A percentile compares a stretch with the other conserved stretches of the same genome.
phyloP scores from a whole-genome alignment of 2,113 vertebrate genomes.

The Sterrhoptilus dennistouni region DNA sequence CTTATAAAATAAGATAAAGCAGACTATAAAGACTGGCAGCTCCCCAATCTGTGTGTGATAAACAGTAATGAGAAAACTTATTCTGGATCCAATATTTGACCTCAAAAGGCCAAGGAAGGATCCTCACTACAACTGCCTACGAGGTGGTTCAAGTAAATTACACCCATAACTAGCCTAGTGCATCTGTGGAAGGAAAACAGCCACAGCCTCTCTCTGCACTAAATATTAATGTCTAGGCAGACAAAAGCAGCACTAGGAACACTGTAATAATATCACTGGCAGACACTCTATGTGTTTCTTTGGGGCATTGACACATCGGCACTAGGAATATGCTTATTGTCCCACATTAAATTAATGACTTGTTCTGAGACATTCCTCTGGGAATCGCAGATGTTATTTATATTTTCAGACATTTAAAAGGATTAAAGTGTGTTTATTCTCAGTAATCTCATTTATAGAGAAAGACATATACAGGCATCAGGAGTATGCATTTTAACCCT shows the following conservation, averaged over 20 bases:
- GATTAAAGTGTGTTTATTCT: slow-evolving; percentile 58
- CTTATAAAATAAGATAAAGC: background rate
- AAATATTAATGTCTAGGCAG: slow-evolving; percentile 48
- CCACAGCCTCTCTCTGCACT: background rate
- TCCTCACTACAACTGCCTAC: background rate
- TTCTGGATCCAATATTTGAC: background rate
- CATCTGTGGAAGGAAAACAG: background rate
- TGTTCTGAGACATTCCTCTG: background rate
- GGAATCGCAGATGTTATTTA: slow-evolving; percentile 40
- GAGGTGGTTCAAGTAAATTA: background rate
- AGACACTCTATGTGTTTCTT: background rate
- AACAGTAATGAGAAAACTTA: background rate
- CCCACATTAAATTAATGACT: slow-evolving; percentile 49
- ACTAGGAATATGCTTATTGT: background rate
- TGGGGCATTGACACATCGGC: background rate
- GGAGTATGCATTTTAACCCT: slow-evolving; percentile 19
- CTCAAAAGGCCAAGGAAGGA: background rate
- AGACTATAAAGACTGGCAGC: background rate
- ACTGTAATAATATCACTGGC: background rate
- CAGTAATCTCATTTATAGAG: slow-evolving; percentile 47
- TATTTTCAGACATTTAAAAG: slow-evolving; percentile 42
- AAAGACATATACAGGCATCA: background rate
- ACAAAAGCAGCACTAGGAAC: slow-evolving; percentile 35
- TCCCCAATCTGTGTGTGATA: background rate
- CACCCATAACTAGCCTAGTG: background rate